Base-by-base conservation (phyloP, 2,888 invertebrate species). In the Caenorhabditis sp. region DNA sequence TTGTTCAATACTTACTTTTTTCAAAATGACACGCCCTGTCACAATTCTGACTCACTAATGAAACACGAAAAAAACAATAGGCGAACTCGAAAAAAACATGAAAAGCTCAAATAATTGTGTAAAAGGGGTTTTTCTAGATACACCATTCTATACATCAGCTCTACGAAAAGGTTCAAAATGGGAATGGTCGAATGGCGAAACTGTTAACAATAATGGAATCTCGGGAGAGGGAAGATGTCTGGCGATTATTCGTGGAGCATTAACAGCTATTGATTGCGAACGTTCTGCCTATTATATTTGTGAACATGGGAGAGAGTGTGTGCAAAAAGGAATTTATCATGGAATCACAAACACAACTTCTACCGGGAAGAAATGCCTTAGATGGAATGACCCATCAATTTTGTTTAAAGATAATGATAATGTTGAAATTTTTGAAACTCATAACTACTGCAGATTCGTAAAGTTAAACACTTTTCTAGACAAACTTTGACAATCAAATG, bases 341-440 rank as follows among this genome's bases (percentile, higher is more conserved):
- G 82, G 82, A 50, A 50, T 55, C 26, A 19, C 57, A 3, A 65
- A 67, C n/a, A 60, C 4, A 49, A 62, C 67, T 31, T 21, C 62
- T 1, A 37, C 64, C 14, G 78, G 78, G n/a, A 31, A 49, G 14
- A 62, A 58, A 12, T 84, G 84, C 73, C 26, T 84, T 5, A 65
- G 68, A 58, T 84, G 84, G 84, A 78, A 82, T 63, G 77, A 83
- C 58, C 82, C 81, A 5, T 43, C 75, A 5, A 65, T 79, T 12
- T 60, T 79, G 5, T 77, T 73, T 58, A 63, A 75, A 51, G 50
- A 73, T n/a, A 24, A 60, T 26, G 14, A 23, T 2, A 61, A 62
- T 1, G 14, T 61, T 0, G 63, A 76, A 19, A 60, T 63, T 19
- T 58, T 62, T 69, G 60, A 43, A 43, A 14, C 58, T 43, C 81